Base-by-base conservation (phyloP, 2,797 vertebrate genomes). In the Pelochelys cantorii region DNA sequence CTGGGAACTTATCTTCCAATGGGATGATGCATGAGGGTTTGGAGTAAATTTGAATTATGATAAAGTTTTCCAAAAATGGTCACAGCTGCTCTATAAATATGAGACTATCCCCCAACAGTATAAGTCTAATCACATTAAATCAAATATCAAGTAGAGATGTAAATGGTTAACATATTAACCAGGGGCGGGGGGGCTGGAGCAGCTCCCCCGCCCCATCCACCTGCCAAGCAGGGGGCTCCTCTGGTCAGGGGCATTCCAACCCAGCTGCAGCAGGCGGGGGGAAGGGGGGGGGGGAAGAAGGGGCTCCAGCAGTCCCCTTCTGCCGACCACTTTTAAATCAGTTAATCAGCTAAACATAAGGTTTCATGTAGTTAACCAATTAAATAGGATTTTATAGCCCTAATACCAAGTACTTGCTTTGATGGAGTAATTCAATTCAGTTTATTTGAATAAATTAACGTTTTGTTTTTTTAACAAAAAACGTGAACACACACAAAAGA, bases 401-500 rank as follows among this genome's bases (percentile, higher is more conserved):
- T 48, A 48, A 7, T 57, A 79, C 48, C 77, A 7, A 2, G 29
- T 52, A 3, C 13, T 48, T 20, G 11, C 29, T 87, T 53, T 22
- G 54, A 59, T n/a, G 11, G 29, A 54, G 79, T 48, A 52, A 17
- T 48, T 77, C 74, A 77, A 12, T 4, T 48, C 23, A 77, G 37
- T 77, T 77, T 52, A 48, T 77, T 29, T 77, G 25, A 48, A 52
- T 79, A 37, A 90, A 75, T 83, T 81, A 34, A 20, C 81, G 20
- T 29, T 34, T 25, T 3, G 48, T 31, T 83, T 37, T 5, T n/a
- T 14, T 54, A 18, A 81, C 85, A 13, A 0, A 0, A 57, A 0
- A 1, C 4, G 59, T 27, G 90, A 90, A 87, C 60, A 54, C 1
- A 22, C n/a, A 37, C 10, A 37, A 22, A 42, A 87, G 85, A 52